Evolutionary conservation across 2,797 vertebrate genomes (phyloP).

Genomic region (Gymnoscopelus braueri): DNA sequence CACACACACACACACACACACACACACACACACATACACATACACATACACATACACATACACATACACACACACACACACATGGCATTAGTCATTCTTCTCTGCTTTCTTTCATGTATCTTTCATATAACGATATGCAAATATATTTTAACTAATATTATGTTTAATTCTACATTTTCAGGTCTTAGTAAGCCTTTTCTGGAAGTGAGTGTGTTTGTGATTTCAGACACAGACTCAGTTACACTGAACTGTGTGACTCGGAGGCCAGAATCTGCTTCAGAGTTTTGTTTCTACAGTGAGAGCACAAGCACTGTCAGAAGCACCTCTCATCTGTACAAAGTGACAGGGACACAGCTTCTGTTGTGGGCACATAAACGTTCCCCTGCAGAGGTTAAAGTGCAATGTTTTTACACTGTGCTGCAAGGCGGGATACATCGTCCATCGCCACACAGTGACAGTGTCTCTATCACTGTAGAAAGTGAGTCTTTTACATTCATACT

Average conservation of each 20-base stretch:
- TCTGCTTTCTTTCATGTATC: too few species aligned
- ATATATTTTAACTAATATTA: too few species aligned
- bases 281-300: constrained; percentile 38
- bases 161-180: constrained; percentile 13
- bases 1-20: too few species aligned
- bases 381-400: constrained; percentile 26
- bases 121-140: too few species aligned
- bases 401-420: constrained; percentile 18
- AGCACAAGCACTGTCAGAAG: rapidly evolving
- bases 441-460: background rate
- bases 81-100: too few species aligned
- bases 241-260: constrained; percentile 30
- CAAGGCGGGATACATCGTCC: rapidly evolving
- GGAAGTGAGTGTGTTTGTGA: background rate
- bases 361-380: rapidly evolving
- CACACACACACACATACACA: too few species aligned
- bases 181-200: constrained; percentile 8
- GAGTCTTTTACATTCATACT: background rate
- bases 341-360: constrained; percentile 47
- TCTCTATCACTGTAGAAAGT: constrained; percentile 26
- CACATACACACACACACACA: too few species aligned
- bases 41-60: too few species aligned
- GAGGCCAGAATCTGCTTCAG: background rate
- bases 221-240: constrained; percentile 44
- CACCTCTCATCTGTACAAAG: background rate